Percentiles rank a stretch among this genome's conserved stretches.
These are phyloP conservation scores for Drosophila parvula DNA, from an alignment of 1,140 invertebrate species.

Conservation along the genomic window DNA sequence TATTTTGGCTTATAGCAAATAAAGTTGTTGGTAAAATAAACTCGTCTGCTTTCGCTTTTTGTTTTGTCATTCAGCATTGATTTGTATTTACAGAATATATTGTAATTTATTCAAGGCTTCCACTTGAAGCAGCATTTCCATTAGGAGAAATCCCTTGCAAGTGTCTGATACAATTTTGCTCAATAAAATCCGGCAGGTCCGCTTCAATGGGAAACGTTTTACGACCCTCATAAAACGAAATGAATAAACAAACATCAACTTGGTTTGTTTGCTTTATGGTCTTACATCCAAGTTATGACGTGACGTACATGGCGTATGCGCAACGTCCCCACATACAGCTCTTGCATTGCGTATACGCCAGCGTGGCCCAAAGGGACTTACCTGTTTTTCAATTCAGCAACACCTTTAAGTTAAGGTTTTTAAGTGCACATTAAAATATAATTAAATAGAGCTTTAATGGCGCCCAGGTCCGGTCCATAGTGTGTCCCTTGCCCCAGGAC, in stretches of 20 bases:
- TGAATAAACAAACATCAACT: slow-evolving; percentile 37
- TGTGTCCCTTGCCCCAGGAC: slow-evolving; percentile 12
- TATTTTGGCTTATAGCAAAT: not conserved
- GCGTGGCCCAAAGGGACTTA: not conserved
- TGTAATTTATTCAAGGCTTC: slow-evolving; percentile 18
- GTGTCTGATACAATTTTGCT: slow-evolving; percentile 16
- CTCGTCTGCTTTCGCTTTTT: not conserved
- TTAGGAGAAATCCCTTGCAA: slow-evolving; percentile 30
- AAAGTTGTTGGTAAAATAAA: not conserved
- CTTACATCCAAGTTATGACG: slow-evolving; percentile 10
- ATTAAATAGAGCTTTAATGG: slow-evolving; percentile 13
- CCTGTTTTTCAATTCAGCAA: slow-evolving; percentile 29
- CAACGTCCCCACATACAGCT: slow-evolving; percentile 5
- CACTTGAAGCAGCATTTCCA: slow-evolving; percentile 24
- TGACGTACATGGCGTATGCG: slow-evolving; percentile 52
- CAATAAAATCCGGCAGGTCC: slow-evolving; percentile 25
- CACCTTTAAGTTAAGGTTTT: slow-evolving; percentile 37
- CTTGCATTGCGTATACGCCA: slow-evolving; percentile 33
- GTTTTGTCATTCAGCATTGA: not conserved
- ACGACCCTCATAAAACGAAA: slow-evolving; percentile 35
- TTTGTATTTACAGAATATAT: slow-evolving; percentile 1
- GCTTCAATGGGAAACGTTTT: slow-evolving; percentile 39
- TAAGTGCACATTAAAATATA: slow-evolving; percentile 40
- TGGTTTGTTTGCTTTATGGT: slow-evolving; percentile 16
- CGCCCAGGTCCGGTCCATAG: slow-evolving; percentile 8